phyloP scores from a whole-genome alignment of 2,113 vertebrate species.

The Brachypteracias leptosomus region DNA sequence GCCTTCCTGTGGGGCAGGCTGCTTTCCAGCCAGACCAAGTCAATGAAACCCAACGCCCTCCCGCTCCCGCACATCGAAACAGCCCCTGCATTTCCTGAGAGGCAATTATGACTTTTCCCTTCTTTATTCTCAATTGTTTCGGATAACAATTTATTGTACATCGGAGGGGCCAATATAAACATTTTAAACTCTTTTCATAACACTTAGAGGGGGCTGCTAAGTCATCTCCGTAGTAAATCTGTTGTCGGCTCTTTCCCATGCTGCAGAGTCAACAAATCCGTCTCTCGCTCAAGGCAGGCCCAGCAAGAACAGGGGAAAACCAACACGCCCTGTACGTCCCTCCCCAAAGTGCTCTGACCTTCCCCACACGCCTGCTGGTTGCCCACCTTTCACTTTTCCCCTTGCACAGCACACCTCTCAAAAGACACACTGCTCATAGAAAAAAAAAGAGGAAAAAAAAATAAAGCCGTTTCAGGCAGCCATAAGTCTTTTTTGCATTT shows the following conservation, averaged over 20 bases:
- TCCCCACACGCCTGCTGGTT: neutral
- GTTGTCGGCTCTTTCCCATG: slow-evolving; percentile 66
- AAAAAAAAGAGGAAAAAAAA: neutral
- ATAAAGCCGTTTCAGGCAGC: neutral
- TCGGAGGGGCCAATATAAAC: slow-evolving; percentile 57
- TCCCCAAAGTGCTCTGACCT: neutral
- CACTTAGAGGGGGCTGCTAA: slow-evolving; percentile 53
- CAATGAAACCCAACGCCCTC: slow-evolving; percentile 76
- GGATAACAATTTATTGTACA: slow-evolving; percentile 70
- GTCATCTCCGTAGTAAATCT: slow-evolving; percentile 61
- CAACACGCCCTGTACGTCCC: neutral
- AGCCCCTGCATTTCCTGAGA: slow-evolving; percentile 70
- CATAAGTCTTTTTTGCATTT: neutral
- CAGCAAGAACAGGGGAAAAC: slow-evolving; percentile 28
- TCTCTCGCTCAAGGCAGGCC: slow-evolving; percentile 13
- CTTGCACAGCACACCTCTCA: neutral
- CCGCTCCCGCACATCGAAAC: slow-evolving; percentile 55
- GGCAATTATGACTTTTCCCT: slow-evolving; percentile 70
- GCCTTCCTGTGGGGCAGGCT: slow-evolving; percentile 85
- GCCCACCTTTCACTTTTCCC: neutral
- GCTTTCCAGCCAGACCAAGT: slow-evolving; percentile 78
- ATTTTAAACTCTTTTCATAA: slow-evolving; percentile 62
- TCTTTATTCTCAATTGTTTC: slow-evolving; percentile 70
- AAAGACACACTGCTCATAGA: neutral
- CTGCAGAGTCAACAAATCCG: slow-evolving; percentile 60